Base-by-base conservation (phyloP, 2,797 vertebrate genomes). In the Synaphobranchus kaupii region DNA sequence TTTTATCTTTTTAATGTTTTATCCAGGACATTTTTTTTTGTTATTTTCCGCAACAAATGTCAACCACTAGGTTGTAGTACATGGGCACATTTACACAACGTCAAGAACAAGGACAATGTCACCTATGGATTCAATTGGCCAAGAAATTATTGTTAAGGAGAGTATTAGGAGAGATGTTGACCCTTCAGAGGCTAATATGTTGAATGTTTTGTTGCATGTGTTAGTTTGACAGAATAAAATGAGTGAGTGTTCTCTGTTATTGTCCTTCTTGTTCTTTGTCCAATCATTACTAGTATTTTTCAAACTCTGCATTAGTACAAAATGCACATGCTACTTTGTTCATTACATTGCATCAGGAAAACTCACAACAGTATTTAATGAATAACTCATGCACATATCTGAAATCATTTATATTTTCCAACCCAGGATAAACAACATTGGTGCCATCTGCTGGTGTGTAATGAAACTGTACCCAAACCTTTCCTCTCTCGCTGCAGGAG, bases 361-460 rank as follows among this genome's bases (percentile, higher is more conserved):
- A 47, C 6, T 39, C 34, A 44, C 0, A 34, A n/a, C 66, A 78
- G 39, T 47, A 15, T 17, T 44, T 47, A 47, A 44, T 31, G n/a
- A 31, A 34, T 31, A 34, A 71, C 9, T 5, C 31, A 4, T 47
- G 39, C 13, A 39, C 39, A 39, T 39, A 7, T 78, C 10, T 47
- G 39, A 78, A 34, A 20, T 15, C 2, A 0, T 9, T 6, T 28
- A 31, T 76, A 76, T 39, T 39, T 76, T 15, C 12, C 20, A 10
- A 28, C 6, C 6, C 22, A 68, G 7, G 31, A 44, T 78, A 47
- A 73, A 73, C 12, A 81, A 81, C 78, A 81, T 12, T 81, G 78
- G 25, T 50, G 78, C 78, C 78, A 81, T 28, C 78, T 81, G 47
- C 78, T 81, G 78, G 78, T 81, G 15, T 48, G 47, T 48, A 48